Percentiles rank a stretch among this genome's conserved stretches.
These are phyloP conservation scores for Procapra przewalskii DNA, from an alignment of 2,113 vertebrate species.

Conservation along the genomic window DNA sequence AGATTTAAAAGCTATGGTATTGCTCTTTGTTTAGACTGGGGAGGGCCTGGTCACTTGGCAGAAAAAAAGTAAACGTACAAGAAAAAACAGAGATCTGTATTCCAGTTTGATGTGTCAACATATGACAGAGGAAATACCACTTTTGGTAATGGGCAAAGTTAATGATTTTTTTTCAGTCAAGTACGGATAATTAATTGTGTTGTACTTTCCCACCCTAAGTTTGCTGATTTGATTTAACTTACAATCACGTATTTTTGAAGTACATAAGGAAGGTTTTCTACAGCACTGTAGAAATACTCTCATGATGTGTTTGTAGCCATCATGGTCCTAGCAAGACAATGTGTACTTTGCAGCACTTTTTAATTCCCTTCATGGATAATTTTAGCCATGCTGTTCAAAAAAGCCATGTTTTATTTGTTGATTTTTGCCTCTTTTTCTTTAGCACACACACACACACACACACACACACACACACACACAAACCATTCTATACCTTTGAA, in stretches of 20 bases:
- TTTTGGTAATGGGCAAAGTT: not conserved
- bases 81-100: not conserved
- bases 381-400: not conserved
- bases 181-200: not conserved
- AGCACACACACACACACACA: not conserved
- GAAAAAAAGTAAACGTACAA: not conserved
- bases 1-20: conserved; percentile 18
- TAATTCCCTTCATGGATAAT: not conserved
- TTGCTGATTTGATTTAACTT: not conserved
- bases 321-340: not conserved
- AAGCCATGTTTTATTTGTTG: not conserved
- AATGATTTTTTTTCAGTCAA: not conserved
- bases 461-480: not conserved
- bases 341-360: not conserved
- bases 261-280: not conserved
- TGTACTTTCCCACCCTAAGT: not conserved
- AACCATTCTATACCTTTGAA: not conserved
- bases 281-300: not conserved
- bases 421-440: not conserved
- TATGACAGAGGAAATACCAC: not conserved
- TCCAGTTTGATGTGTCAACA: not conserved
- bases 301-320: not conserved
- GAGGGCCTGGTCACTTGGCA: not conserved
- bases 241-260: not conserved
- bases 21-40: not conserved